These are phyloP conservation scores for Enteromius unitaeniatus DNA, from an alignment of 2,797 vertebrate genomes.

Conservation along the genomic window DNA sequence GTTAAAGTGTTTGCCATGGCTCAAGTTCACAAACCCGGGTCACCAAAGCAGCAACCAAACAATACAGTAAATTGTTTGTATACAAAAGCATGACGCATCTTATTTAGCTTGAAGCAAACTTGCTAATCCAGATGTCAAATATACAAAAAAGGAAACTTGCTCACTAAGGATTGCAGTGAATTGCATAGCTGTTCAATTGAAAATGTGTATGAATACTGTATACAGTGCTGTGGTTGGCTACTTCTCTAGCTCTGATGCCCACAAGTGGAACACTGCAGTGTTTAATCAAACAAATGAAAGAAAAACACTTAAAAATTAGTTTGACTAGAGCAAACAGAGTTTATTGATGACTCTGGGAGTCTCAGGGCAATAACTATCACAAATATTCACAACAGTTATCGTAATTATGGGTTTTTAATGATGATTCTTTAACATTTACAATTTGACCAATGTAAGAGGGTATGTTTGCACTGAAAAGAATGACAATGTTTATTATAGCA, in stretches of 20 bases:
- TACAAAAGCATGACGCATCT: conserved; percentile 21
- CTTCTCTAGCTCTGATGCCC: neutral
- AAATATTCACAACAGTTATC: neutral
- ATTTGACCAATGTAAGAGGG: neutral
- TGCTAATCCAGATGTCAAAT: neutral
- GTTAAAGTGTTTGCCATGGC: neutral
- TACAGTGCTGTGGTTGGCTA: neutral
- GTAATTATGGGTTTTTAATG: neutral
- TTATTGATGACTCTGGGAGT: neutral
- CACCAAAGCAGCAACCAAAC: conserved; percentile 15
- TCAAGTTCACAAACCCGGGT: conserved; percentile 16
- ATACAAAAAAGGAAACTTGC: conserved; percentile 18
- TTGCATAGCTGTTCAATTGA: conserved; percentile 8
- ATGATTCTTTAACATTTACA: neutral
- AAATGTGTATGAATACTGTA: conserved; percentile 21
- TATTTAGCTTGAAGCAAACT: conserved; percentile 32
- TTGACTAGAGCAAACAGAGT: conserved; percentile 4
- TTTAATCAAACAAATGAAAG: neutral
- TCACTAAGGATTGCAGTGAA: conserved; percentile 11
- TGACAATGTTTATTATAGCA: neutral
- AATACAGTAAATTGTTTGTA: conserved; percentile 9
- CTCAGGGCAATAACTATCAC: neutral
- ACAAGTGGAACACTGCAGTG: neutral
- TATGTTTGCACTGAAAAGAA: neutral
- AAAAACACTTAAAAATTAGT: neutral